These are phyloP conservation scores for Sigmodon hispidus DNA, from an alignment of 2,113 vertebrate species.

Conservation along the genomic window DNA sequence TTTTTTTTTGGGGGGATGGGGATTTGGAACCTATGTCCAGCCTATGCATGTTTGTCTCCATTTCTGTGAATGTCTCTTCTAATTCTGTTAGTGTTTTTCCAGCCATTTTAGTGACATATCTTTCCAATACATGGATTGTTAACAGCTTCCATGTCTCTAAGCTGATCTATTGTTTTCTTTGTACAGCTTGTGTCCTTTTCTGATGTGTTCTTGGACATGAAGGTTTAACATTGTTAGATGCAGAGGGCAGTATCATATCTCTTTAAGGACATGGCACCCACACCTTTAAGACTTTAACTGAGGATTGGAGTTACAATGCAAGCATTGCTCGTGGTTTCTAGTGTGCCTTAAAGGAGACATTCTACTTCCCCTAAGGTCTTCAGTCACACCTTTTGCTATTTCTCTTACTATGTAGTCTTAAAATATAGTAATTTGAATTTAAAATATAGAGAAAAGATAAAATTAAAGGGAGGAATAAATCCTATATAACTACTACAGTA, in stretches of 20 bases:
- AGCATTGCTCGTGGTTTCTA: background rate
- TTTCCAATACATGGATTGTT: background rate
- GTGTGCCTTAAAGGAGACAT: background rate
- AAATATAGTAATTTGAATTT: background rate
- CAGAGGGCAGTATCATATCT: background rate
- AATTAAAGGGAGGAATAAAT: background rate
- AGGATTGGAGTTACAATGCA: background rate
- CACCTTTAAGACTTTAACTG: background rate
- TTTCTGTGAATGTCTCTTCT: background rate
- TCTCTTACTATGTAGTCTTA: background rate
- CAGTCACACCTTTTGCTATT: background rate
- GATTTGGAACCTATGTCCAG: background rate
- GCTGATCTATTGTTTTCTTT: background rate
- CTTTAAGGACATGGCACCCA: background rate
- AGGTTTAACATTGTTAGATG: background rate
- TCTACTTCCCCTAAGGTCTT: background rate
- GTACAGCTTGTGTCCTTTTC: background rate
- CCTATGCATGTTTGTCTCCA: background rate
- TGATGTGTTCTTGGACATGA: background rate
- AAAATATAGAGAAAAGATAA: background rate
- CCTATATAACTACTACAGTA: background rate
- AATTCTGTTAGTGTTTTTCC: background rate
- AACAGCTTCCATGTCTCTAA: background rate
- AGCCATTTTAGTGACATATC: background rate
- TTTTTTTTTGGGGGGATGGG: no score